Base-by-base conservation (phyloP, 2,113 vertebrate genomes). In the Gnathonemus echidnorhynchus region DNA sequence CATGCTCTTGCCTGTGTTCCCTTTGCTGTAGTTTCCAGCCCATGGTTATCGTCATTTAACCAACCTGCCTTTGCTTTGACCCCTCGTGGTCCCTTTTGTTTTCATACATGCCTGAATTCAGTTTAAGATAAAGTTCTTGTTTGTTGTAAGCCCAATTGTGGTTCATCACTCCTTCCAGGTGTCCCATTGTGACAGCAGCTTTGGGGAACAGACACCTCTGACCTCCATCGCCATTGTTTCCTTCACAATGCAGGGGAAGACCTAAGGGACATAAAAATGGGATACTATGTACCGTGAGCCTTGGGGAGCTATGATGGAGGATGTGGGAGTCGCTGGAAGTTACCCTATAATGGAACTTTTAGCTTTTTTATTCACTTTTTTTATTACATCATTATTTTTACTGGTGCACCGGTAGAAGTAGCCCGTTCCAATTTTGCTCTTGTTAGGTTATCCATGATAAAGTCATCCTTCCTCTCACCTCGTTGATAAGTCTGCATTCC, bases 371-470 rank as follows among this genome's bases (percentile, higher is more conserved):
- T 70, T 70, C 62, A 35, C 45, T 48, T 27, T 85, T 85, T 85
- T 85, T 85, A 56, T 56, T 70, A 66, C 27, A 46, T 27, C 88
- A 70, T 70, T 83, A 83, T 88, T 45, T 88, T 83, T 84, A 83
- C 88, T 70, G 15, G 58, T 48, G 21, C 27, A 62, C 74, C 89
- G 48, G 89, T 52, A 46, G 85, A 85, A 87, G 74, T 11, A 35
- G 46, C 50, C 86, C 2, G 11, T 39, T 89, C 66, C 70, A 80
- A 49, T 74, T 89, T 24, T 31, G 27, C 49, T 52, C 66, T 70
- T 48, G 27, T 89, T 49, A 53, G 50, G 86, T 52, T n/a, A 56
- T 17, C 86, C 31, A 15, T 87, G 86, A 87, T 56, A 53, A 87
- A 52, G 86, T 85, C 49, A 15, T 39, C 6, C 15, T 52, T 87